These are phyloP conservation scores for Andricus grossulariae DNA, from an alignment of 1,140 invertebrate species.

Conservation along the genomic window DNA sequence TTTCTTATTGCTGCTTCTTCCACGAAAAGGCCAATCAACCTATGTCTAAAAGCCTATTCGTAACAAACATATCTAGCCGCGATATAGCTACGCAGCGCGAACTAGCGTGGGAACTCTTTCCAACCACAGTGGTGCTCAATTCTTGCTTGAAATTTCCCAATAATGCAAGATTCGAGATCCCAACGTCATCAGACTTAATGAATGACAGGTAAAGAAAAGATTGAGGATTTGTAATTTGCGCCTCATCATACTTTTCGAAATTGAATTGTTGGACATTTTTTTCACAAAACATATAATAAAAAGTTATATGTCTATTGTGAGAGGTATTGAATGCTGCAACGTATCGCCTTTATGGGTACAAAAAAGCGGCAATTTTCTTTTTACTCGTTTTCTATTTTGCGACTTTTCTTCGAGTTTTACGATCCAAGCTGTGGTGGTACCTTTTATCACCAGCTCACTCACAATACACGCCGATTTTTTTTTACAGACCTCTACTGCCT, in stretches of 20 bases:
- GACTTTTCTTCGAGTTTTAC: slow-evolving; percentile 61
- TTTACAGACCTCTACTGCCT: slow-evolving; percentile 64
- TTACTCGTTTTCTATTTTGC: slow-evolving; percentile 50
- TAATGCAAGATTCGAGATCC: too few relatives aligned
- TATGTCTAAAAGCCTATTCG: slow-evolving; percentile 45
- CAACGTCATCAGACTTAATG: too few relatives aligned
- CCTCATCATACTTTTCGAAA: too few relatives aligned
- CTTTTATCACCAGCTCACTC: slow-evolving; percentile 63
- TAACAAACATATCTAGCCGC: slow-evolving; percentile 54
- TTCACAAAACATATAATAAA: slow-evolving; percentile 19
- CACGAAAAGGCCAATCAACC: slow-evolving; percentile 59
- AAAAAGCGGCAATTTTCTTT: slow-evolving; percentile 42
- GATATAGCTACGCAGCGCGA: slow-evolving; percentile 58
- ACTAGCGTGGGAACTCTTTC: slow-evolving; percentile 68
- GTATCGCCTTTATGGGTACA: slow-evolving; percentile 37
- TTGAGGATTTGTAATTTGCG: too few relatives aligned
- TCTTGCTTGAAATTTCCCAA: neutral
- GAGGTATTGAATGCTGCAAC: slow-evolving; percentile 34
- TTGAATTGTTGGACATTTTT: too few relatives aligned
- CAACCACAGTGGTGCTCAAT: slow-evolving; percentile 58
- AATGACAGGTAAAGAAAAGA: too few relatives aligned
- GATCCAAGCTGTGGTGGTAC: slow-evolving; percentile 58
- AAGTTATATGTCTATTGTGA: slow-evolving; percentile 29
- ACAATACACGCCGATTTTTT: slow-evolving; percentile 64
- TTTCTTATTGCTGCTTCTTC: slow-evolving; percentile 37